These are phyloP conservation scores for Dasypogon diadema DNA, from an alignment of 2,888 invertebrate species.

Conservation along the genomic window DNA sequence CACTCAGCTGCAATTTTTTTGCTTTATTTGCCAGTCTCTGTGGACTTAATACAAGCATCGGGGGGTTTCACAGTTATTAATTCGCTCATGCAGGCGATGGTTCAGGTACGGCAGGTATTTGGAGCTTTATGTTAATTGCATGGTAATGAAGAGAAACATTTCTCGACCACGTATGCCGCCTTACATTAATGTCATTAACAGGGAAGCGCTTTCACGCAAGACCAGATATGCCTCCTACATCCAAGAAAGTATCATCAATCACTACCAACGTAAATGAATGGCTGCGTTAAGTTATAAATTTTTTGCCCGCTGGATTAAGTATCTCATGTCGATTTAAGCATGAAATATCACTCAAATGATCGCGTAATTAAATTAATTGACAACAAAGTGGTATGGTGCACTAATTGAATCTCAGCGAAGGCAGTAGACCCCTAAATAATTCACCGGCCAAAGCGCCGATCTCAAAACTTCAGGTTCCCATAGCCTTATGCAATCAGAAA, in stretches of 20 bases:
- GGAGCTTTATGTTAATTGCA: conserved; percentile 45
- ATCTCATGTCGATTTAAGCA: conserved; percentile 46
- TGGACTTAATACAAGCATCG: neutral
- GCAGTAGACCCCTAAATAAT: conserved; percentile 27
- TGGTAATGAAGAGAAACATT: conserved; percentile 41
- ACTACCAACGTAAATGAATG: conserved; percentile 1
- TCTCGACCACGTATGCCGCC: conserved; percentile 3
- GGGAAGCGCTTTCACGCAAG: conserved; percentile 46
- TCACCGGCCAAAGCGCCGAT: conserved; percentile 28
- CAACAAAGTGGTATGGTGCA: conserved; percentile 47
- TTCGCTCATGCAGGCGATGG: conserved; percentile 15
- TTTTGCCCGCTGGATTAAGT: conserved; percentile 14
- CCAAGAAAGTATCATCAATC: conserved; percentile 40
- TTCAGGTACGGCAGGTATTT: conserved; percentile 40
- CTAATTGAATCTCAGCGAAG: conserved; percentile 47
- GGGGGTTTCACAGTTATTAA: conserved; percentile 37
- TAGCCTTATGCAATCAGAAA: conserved; percentile 42
- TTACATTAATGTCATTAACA: conserved; percentile 6
- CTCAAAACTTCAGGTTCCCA: conserved; percentile 37
- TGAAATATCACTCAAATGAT: conserved; percentile 48
- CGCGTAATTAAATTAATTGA: conserved; percentile 54
- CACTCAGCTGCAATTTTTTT: conserved; percentile 44
- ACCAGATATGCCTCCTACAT: conserved; percentile 45
- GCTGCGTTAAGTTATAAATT: conserved; percentile 17
- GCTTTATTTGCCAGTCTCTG: conserved; percentile 1